Base-by-base conservation (phyloP, 1,140 invertebrate genomes). In the Reticulitermes speratus region DNA sequence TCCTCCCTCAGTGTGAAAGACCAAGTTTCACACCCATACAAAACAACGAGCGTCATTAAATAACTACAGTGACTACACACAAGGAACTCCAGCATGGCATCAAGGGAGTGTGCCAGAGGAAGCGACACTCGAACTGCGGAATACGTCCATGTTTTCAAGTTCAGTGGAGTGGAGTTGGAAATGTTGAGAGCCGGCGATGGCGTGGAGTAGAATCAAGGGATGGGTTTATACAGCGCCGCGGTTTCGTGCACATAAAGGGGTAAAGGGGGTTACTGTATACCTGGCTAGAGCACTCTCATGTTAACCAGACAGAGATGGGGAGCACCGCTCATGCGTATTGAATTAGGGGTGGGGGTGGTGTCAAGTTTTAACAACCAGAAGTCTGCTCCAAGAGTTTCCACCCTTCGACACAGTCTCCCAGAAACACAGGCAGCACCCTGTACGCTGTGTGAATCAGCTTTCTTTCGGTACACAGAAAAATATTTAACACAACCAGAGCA, bases 91-190 rank as follows among this genome's bases (percentile, higher is more conserved):
- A 55, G 19, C 52, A 19, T 21, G 19, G 52, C 14, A 38, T 38
- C 38, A 38, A 38, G 38, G 2, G 38, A 38, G 5, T 38, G 5
- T 38, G 38, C 38, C 38, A 38, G 38, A 21, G 14, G 52, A 55
- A 12, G 19, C 52, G 52, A 21, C 1, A 25, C n/a, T 25, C n/a
- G 12, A 12, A 11, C 9, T 16, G 59, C 65, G n/a, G 65, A 75
- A 30, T 14, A 30, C n/a, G 65, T 75, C 65, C 65, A 75, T 75
- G 65, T 75, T 75, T 75, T 75, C 65, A 75, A 75, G n/a, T 75
- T 75, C 65, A 75, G 25, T 75, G 65, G 65, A 75, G 65, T 75
- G n/a, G 65, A 75, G 65, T 75, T 75, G 65, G 65, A 30, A 30
- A 75, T 30, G 65, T 14, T 75, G 65, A 75, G 65, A 75, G 65